Evolutionary conservation across 2,888 invertebrate genomes (phyloP).

Genomic region (Folsomia manolachei): DNA sequence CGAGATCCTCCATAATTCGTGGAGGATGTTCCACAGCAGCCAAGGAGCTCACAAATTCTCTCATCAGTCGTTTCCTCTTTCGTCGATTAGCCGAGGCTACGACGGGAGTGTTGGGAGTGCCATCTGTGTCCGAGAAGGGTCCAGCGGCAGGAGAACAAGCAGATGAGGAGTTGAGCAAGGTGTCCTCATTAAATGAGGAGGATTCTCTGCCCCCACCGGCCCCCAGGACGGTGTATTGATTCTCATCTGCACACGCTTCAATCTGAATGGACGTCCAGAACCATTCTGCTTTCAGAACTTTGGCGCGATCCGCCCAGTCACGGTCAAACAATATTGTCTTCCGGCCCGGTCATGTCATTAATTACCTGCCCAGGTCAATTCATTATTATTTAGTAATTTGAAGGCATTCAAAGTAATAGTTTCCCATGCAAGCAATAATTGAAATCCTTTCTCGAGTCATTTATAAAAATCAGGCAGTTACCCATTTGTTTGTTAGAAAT

Average conservation of each 20-base stretch:
- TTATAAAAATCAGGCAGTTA: too few relatives aligned
- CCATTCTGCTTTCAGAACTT: constrained; percentile 89
- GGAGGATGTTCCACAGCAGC: constrained; percentile 49
- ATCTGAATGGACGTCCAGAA: constrained; percentile 98
- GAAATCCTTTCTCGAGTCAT: too few relatives aligned
- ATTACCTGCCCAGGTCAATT: constrained; percentile 80
- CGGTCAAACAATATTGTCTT: not conserved
- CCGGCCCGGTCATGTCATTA: constrained; percentile 73
- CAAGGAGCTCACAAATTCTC: constrained; percentile 39
- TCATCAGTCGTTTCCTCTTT: constrained; percentile 43
- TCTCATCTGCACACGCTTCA: constrained; percentile 87
- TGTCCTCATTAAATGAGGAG: constrained; percentile 64
- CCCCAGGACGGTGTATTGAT: constrained; percentile 81
- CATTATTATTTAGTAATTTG: not conserved
- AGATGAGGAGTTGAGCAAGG: constrained; percentile 34
- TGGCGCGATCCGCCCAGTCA: constrained; percentile 56
- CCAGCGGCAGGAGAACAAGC: constrained; percentile 35
- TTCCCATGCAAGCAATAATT: too few relatives aligned
- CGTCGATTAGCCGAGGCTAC: constrained; percentile 13
- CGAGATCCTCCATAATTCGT: constrained; percentile 57
- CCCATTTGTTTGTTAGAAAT: too few relatives aligned
- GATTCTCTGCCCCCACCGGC: not conserved
- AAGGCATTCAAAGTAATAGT: too few relatives aligned
- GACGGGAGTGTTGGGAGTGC: constrained; percentile 18
- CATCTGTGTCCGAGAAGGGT: constrained; percentile 37